Evolutionary conservation across 2,888 invertebrate genomes (phyloP).

Genomic region (Cheiracanthium punctorium): DNA sequence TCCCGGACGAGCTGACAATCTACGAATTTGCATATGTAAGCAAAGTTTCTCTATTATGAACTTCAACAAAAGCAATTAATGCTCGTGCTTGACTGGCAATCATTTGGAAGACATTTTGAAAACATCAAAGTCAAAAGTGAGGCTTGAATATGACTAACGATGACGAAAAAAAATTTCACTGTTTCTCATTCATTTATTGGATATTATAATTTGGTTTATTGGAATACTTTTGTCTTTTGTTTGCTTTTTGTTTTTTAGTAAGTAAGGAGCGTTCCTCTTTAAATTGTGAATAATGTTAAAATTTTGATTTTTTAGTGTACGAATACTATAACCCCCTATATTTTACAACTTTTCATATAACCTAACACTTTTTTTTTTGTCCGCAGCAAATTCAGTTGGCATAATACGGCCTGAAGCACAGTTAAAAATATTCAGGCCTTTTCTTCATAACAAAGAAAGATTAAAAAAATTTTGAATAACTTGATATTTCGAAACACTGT

Average conservation of each 20-base stretch:
- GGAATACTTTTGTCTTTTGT: not conserved
- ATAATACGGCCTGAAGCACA: not conserved
- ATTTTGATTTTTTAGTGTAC: not conserved
- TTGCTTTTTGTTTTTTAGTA: not conserved
- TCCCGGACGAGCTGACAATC: too few species aligned
- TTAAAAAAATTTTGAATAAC: too few species aligned
- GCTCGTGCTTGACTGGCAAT: not conserved
- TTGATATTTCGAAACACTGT: too few species aligned
- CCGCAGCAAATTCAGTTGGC: not conserved
- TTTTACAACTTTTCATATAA: not conserved
- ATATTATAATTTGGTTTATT: not conserved
- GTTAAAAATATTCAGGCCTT: not conserved
- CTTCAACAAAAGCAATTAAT: not conserved
- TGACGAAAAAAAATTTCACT: not conserved
- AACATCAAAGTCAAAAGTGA: not conserved
- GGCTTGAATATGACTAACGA: not conserved
- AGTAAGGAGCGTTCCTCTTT: not conserved
- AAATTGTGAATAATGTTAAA: not conserved
- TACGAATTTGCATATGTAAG: not conserved
- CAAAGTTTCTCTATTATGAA: slow-evolving; percentile 1
- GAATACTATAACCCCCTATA: not conserved
- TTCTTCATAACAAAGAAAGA: too few species aligned
- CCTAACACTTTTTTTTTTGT: not conserved
- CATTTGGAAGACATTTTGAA: not conserved
- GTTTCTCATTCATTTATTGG: not conserved